Evolutionary conservation across 2,888 invertebrate species (phyloP).

Genomic region (Drosophila stalkeri): DNA sequence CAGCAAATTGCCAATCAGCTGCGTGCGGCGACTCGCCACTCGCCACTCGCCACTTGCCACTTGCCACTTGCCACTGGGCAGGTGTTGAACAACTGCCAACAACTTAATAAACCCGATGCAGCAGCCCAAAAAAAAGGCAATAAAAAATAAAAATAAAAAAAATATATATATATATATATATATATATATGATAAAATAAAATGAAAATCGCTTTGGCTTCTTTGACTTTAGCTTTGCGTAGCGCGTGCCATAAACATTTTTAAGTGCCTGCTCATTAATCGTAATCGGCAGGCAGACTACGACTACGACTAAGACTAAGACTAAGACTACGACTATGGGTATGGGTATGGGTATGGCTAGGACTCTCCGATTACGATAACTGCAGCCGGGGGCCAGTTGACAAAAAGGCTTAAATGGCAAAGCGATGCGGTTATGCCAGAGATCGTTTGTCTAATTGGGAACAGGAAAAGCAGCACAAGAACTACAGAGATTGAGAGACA

Average conservation of each 20-base stretch:
- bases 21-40: conserved; percentile 46
- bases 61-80: conserved; percentile 45
- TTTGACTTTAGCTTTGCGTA: conserved; percentile 64
- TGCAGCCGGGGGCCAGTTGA: conserved; percentile 48
- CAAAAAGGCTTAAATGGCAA: conserved; percentile 41
- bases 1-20: conserved; percentile 81
- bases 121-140: conserved; percentile 17
- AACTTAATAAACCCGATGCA: conserved; percentile 56
- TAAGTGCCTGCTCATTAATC: conserved; percentile 84
- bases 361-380: conserved; percentile 40
- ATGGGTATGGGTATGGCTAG: neutral
- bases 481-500: neutral
- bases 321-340: neutral
- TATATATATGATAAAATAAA: too few relatives aligned
- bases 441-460: conserved; percentile 73
- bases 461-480: conserved; percentile 47
- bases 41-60: neutral
- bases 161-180: neutral
- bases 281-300: conserved; percentile 73
- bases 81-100: conserved; percentile 61
- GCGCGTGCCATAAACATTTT: conserved; percentile 72
- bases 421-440: conserved; percentile 4
- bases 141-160: conserved; percentile 17
- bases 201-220: conserved; percentile 28
- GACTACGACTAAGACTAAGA: conserved; percentile 6